Base-by-base conservation (phyloP, 2,113 vertebrate genomes). In the Leuciscus idus region DNA sequence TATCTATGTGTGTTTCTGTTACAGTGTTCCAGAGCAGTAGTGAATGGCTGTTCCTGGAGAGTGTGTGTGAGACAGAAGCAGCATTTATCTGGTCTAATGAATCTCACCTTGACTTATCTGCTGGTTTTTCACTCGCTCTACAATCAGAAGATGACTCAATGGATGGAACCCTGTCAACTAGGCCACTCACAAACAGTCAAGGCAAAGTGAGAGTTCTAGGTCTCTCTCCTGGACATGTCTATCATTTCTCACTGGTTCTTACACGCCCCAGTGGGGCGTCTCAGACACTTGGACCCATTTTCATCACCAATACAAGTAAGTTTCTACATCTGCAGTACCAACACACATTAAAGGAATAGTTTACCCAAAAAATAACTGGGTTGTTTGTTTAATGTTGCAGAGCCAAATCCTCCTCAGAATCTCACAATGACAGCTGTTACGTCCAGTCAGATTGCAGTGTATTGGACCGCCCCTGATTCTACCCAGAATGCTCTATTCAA, bases 261-360 rank as follows among this genome's bases (percentile, higher is more conserved):
- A 92, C 87, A 85, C 95, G 93, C 81, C 80, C 89, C 80, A 76
- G 91, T 75, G 95, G 95, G 72, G 92, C 90, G 64, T 91, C 93
- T 81, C 91, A 90, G 92, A 92, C 74, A 62, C 91, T 97, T 91
- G 96, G 94, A 91, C 94, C 94, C 78, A 30, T 94, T 79, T 91
- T 92, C 30, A 92, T 89, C 26, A 89, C 93, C 30, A 92, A 96
- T 91, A 97, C 95, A 90, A 93, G 96, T 97, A 94, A 97, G 96
- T 96, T 82, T 50, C 0, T 43, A 86, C 55, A 50, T 19, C 19
- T 26, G 68, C 8, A 78, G 62, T 79, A 26, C 26, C 43, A 36
- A 7, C 21, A 39, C 21, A 55, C 30, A 57, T 19, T 30, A 74
- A 52, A 74, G 4, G 33, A 55, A 39, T 10, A 23, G 6, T 3